Percentiles rank a stretch among this genome's conserved stretches.
Conservation (phyloP, 1,140 invertebrate genomes). For the Triops cancriformis region DNA sequence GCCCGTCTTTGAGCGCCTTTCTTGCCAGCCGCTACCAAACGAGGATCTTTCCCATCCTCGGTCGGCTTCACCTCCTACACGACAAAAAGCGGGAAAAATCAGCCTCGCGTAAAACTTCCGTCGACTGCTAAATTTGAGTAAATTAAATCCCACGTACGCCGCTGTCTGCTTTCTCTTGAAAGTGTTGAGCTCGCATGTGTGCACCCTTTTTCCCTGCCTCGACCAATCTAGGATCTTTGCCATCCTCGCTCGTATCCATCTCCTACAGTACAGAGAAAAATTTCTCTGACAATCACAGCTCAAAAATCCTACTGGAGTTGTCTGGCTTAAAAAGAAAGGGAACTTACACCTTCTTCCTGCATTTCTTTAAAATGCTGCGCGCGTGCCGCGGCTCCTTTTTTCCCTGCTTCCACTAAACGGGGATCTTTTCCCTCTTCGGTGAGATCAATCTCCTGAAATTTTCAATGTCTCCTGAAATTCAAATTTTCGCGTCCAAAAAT, state of each 20-base stretch:
- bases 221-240: conserved; percentile 19
- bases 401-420: conserved; percentile 23
- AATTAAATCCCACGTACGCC: neutral
- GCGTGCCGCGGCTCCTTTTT: conserved; percentile 19
- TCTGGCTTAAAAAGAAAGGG: neutral
- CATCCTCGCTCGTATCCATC: conserved; percentile 16
- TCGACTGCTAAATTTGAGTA: neutral
- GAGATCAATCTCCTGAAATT: conserved; percentile 14
- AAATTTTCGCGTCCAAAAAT: neutral
- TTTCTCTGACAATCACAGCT: neutral
- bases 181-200: conserved; percentile 18
- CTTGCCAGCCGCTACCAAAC: conserved; percentile 23
- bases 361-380: conserved; percentile 21
- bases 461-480: too few relatives aligned
- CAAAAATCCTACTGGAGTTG: too few relatives aligned
- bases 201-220: conserved; percentile 20
- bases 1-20: conserved; percentile 20
- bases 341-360: conserved; percentile 21
- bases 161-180: conserved; percentile 15
- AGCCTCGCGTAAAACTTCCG: neutral
- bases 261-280: neutral
- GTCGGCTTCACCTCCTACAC: neutral
- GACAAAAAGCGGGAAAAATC: neutral
- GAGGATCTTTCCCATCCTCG: conserved; percentile 22
- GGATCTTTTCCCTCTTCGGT: conserved; percentile 25